A percentile compares a stretch with the other conserved stretches of the same genome.
Evolutionary conservation across 2,113 vertebrate species (phyloP).

Genomic region (Leiothrix lutea): DNA sequence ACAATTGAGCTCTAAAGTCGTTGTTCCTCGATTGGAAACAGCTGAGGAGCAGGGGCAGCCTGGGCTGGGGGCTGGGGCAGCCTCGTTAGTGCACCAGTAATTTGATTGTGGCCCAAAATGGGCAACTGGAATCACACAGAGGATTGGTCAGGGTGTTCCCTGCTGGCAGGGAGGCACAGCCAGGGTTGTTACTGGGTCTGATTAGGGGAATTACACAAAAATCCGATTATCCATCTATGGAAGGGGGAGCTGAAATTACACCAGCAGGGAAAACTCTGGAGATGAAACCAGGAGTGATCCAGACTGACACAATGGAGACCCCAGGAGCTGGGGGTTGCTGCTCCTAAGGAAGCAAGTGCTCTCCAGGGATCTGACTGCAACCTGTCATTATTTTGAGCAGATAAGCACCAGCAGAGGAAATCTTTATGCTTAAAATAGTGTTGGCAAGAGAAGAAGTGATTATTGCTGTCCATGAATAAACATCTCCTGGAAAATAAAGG

Average conservation of each 20-base stretch:
- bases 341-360: neutral
- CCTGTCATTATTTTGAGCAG: neutral
- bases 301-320: neutral
- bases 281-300: neutral
- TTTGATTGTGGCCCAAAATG: neutral
- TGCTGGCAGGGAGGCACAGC: neutral
- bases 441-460: slow-evolving; percentile 49
- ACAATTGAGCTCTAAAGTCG: slow-evolving; percentile 27
- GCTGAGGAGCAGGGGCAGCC: slow-evolving; percentile 34
- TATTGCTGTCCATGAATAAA: slow-evolving; percentile 35
- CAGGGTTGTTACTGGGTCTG: neutral
- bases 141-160: neutral
- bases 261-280: neutral
- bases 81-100: neutral
- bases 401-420: slow-evolving; percentile 34
- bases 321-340: neutral
- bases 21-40: slow-evolving; percentile 27
- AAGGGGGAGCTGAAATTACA: neutral
- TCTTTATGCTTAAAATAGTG: slow-evolving; percentile 47
- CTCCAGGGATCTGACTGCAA: neutral
- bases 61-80: neutral
- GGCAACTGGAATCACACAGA: neutral
- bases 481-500: slow-evolving; percentile 40
- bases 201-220: neutral
- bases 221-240: neutral